Base-by-base conservation (phyloP, 2,797 vertebrate species). In the Pseudochromis fuscus region DNA sequence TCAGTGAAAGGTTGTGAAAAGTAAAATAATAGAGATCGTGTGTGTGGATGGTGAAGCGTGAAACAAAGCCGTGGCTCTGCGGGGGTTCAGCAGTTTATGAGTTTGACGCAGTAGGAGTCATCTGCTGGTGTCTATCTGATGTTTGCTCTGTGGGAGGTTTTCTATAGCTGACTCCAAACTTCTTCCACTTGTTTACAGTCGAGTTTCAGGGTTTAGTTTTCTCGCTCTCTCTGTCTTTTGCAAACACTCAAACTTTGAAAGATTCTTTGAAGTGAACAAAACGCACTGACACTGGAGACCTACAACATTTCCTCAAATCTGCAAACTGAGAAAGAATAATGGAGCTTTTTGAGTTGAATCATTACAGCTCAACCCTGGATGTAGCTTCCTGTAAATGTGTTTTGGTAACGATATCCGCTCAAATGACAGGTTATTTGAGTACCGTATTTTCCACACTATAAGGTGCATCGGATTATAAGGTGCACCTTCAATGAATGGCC, bases 51-150 rank as follows among this genome's bases (percentile, higher is more conserved):
- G 49, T 57, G 74, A 46, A 49, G 67, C 70, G 70, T 71, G 70
- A 79, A 74, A 82, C 59, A 67, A 68, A 46, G 12, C 60, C 24
- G 1, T 7, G 0, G 42, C 72, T 55, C 81, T 23, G 75, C 33
- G 59, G 50, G 79, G 56, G 52, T 66, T 81, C 27, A 21, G 55
- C 49, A 64, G 24, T 57, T 52, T 67, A 28, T 38, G 63, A 70
- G 60, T 75, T 63, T 44, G 67, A 11, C 78, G 19, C 78, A 67
- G 82, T 30, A 10, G 73, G 73, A 83, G 49, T 74, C 53, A 30
- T 72, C 57, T 56, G 40, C 12, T n/a, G 62, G 57, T 52, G 53
- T 59, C 50, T 45, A 4, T 63, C 60, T 66, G 67, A 72, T 49
- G 56, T 31, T 61, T 21, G 49, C 66, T 59, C 77, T 2, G 71